Percentiles rank a stretch among this genome's conserved stretches.
These are phyloP conservation scores for Contarinia nasturtii DNA, from an alignment of 1,140 invertebrate genomes.

Conservation along the genomic window DNA sequence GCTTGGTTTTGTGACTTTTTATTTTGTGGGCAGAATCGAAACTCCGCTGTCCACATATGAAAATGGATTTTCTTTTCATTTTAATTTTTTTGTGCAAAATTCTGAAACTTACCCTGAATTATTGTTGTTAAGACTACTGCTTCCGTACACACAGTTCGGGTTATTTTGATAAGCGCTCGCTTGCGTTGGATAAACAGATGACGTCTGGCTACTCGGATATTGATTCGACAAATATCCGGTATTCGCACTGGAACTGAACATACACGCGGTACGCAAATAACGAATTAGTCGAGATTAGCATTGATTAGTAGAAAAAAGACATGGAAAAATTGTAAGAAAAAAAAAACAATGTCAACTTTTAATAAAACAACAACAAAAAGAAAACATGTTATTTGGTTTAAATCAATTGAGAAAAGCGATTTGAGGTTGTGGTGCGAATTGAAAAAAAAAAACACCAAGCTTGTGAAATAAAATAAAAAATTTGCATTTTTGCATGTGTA, in stretches of 20 bases:
- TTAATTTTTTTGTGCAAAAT: too few relatives aligned
- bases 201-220: slow-evolving; percentile 5
- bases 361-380: too few relatives aligned
- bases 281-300: background rate
- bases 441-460: slow-evolving; percentile 2
- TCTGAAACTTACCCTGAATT: slow-evolving; percentile 17
- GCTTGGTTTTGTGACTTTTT: too few relatives aligned
- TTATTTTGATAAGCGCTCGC: slow-evolving; percentile 24
- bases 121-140: slow-evolving; percentile 20
- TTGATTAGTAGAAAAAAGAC: background rate
- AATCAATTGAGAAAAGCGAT: too few relatives aligned
- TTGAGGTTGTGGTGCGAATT: too few relatives aligned
- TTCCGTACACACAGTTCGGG: slow-evolving; percentile 26
- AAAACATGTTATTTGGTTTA: too few relatives aligned
- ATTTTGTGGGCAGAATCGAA: too few relatives aligned
- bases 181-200: slow-evolving; percentile 20
- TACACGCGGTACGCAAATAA: too few relatives aligned
- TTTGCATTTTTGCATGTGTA: too few relatives aligned
- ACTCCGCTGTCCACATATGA: too few relatives aligned
- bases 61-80: too few relatives aligned
- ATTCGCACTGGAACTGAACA: slow-evolving; percentile 19
- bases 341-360: too few relatives aligned
- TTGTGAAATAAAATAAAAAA: background rate
- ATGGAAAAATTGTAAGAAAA: background rate
- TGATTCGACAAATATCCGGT: slow-evolving; percentile 17